A percentile compares a stretch with the other conserved stretches of the same genome.
phyloP scores from a whole-genome alignment of 2,888 invertebrate species.

The Lycocerus yunnanus region DNA sequence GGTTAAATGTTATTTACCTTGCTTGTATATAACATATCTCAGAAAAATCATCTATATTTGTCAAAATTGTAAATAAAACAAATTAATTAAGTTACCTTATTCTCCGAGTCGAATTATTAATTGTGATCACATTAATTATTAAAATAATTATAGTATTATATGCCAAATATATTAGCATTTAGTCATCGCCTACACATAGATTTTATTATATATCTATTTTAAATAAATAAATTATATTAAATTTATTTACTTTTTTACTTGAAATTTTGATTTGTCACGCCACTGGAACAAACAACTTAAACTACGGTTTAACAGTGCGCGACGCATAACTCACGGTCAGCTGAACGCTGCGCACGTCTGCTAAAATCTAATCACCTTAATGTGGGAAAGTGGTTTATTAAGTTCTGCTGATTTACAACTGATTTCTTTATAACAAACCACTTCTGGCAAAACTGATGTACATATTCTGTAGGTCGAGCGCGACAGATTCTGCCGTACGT shows the following conservation, averaged over 20 bases:
- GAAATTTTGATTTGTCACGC: too few relatives aligned
- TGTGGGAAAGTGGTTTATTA: too few relatives aligned
- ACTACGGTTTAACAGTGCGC: too few relatives aligned
- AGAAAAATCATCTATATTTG: constrained; percentile 20
- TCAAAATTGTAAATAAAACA: constrained; percentile 22
- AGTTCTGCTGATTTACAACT: too few relatives aligned
- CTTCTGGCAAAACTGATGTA: too few relatives aligned
- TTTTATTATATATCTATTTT: constrained; percentile 58
- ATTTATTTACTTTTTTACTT: not conserved
- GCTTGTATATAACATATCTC: not conserved
- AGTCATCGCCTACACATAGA: constrained; percentile 52
- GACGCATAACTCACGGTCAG: too few relatives aligned
- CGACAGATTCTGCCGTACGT: too few relatives aligned
- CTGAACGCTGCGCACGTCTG: too few relatives aligned
- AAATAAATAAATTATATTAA: constrained; percentile 50
- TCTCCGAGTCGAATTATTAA: constrained; percentile 55
- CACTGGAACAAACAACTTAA: too few relatives aligned
- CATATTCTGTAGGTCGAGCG: too few relatives aligned
- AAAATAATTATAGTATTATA: constrained; percentile 39
- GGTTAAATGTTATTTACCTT: not conserved
- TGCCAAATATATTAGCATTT: constrained; percentile 53
- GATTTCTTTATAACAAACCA: too few relatives aligned
- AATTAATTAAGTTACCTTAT: constrained; percentile 23
- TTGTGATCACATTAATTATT: constrained; percentile 52
- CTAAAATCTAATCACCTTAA: too few relatives aligned